phyloP scores from a whole-genome alignment of 2,797 vertebrate genomes.

The Lophotriccus pileatus region DNA sequence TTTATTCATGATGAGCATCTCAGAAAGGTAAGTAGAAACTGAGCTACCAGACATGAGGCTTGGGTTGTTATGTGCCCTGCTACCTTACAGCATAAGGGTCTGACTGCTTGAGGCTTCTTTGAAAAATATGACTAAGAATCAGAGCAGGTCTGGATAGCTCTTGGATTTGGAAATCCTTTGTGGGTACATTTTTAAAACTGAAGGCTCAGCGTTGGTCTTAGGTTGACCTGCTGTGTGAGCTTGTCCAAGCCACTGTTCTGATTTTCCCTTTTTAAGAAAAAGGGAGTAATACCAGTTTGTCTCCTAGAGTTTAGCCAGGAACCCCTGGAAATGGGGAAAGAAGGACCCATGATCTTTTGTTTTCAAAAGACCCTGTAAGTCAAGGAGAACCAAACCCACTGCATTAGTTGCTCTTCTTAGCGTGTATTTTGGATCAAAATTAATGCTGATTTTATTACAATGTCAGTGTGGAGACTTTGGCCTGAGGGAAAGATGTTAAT shows the following conservation, averaged over 20 bases:
- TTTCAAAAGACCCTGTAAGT: not conserved
- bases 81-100: not conserved
- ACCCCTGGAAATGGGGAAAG: not conserved
- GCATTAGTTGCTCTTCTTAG: not conserved
- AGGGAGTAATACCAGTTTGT: not conserved
- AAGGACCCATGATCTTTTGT: not conserved
- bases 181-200: not conserved
- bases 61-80: not conserved
- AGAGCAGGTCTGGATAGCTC: not conserved
- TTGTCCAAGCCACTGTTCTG: not conserved
- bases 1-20: not conserved
- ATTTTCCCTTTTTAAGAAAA: not conserved
- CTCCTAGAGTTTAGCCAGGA: not conserved
- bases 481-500: not conserved
- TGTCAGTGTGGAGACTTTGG: not conserved
- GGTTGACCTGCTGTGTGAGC: not conserved
- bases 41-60: not conserved
- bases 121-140: not conserved
- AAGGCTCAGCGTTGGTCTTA: not conserved
- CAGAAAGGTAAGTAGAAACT: not conserved
- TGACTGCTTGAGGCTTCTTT: not conserved
- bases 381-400: not conserved
- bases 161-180: not conserved
- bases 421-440: not conserved
- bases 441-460: not conserved